Conservation (phyloP, 1,140 invertebrate genomes). For the Drosophila guanche region DNA sequence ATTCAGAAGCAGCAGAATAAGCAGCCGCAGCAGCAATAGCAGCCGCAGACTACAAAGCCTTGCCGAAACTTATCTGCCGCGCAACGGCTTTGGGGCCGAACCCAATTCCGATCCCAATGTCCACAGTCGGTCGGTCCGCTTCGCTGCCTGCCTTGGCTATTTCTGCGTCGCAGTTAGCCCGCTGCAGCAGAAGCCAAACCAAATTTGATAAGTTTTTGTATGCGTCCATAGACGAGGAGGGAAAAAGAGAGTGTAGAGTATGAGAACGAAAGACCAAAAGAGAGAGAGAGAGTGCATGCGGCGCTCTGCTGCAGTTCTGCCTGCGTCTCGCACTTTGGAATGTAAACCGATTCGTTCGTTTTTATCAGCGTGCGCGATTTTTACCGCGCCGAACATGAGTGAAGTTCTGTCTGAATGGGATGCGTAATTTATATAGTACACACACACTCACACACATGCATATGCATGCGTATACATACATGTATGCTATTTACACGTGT, state of each 20-base stretch:
- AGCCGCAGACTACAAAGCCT: constrained; percentile 68
- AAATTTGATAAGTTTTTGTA: constrained; percentile 59
- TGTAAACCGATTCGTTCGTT: constrained; percentile 60
- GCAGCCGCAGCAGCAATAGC: background rate
- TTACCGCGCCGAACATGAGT: constrained; percentile 30
- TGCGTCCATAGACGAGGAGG: background rate
- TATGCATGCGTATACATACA: constrained; percentile 2
- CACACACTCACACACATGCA: background rate
- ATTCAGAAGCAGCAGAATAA: constrained; percentile 1
- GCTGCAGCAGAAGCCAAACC: constrained; percentile 30
- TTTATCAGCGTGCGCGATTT: constrained; percentile 63
- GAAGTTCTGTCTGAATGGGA: constrained; percentile 61
- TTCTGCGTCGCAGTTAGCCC: constrained; percentile 62
- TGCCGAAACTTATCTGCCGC: constrained; percentile 76
- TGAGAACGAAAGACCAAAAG: background rate
- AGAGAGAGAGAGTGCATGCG: constrained; percentile 6
- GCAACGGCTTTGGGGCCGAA: constrained; percentile 35
- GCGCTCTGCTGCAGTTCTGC: constrained; percentile 4
- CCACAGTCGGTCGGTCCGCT: background rate
- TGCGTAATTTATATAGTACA: constrained; percentile 62
- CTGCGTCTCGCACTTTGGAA: constrained; percentile 64
- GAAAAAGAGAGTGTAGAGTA: constrained; percentile 3
- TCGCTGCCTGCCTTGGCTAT: background rate
- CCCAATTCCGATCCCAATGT: constrained; percentile 23
- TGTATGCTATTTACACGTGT: constrained; percentile 10